Evolutionary conservation across 2,888 invertebrate genomes (phyloP).

Genomic region (Falcaria lacertinaria): DNA sequence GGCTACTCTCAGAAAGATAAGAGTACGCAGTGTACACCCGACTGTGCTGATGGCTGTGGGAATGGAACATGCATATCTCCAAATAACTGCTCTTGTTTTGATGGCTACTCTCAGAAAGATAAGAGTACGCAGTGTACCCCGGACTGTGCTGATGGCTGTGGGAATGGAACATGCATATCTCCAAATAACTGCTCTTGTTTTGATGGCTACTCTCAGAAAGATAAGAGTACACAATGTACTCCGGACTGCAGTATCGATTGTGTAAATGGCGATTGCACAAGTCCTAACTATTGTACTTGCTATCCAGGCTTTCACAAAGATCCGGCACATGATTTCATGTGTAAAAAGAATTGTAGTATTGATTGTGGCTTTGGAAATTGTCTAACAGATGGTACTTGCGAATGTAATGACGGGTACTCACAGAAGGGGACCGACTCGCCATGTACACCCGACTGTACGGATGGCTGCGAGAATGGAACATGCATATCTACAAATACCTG

Average conservation of each 20-base stretch:
- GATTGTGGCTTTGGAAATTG: constrained; percentile 37
- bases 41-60: too few relatives aligned
- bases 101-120: too few relatives aligned
- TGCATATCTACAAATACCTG: constrained; percentile 20
- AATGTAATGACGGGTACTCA: constrained; percentile 17
- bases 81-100: too few relatives aligned
- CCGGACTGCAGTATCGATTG: constrained; percentile 40
- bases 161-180: too few relatives aligned
- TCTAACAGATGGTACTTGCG: constrained; percentile 24
- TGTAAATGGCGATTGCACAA: constrained; percentile 27
- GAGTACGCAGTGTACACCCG: too few relatives aligned
- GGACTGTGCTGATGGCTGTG: too few relatives aligned
- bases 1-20: too few relatives aligned
- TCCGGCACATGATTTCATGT: constrained; percentile 5
- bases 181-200: too few relatives aligned
- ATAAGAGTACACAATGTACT: constrained; percentile 14
- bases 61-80: too few relatives aligned
- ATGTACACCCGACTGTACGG: constrained; percentile 6
- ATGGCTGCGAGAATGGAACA: constrained; percentile 10
- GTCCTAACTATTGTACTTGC: constrained; percentile 22
- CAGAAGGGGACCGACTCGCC: constrained; percentile 10
- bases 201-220: too few relatives aligned
- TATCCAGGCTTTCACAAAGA: constrained; percentile 9
- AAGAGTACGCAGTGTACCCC: too few relatives aligned
- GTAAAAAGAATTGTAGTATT: neutral